Conservation (phyloP, 2,797 vertebrate genomes). For the Borostomias antarcticus region DNA sequence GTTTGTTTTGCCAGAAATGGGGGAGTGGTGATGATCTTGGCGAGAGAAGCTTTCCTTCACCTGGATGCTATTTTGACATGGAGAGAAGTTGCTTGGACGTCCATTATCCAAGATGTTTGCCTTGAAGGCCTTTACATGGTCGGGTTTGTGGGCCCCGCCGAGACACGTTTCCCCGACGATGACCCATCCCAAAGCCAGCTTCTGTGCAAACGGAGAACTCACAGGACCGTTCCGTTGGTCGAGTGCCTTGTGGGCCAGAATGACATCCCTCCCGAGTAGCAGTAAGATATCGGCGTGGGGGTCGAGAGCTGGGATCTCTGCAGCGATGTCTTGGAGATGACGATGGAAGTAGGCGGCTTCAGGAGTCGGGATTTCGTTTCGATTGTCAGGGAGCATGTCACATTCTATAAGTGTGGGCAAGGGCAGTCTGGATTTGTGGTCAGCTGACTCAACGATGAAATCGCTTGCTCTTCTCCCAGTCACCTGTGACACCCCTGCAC, state of each 20-base stretch:
- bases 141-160: no score
- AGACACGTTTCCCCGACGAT: no score
- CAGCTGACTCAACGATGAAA: not conserved
- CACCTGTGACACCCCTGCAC: not conserved
- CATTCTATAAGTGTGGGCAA: constrained; percentile 9
- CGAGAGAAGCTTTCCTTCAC: no score
- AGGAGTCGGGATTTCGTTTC: not conserved
- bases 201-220: constrained; percentile 14
- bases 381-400: constrained; percentile 5
- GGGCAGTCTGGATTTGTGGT: not conserved
- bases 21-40: no score
- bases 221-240: not conserved
- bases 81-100: no score
- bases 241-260: constrained; percentile 3
- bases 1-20: no score
- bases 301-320: constrained; percentile 1
- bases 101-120: no score
- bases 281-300: constrained; percentile 7
- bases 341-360: not conserved
- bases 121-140: no score
- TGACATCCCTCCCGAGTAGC: constrained; percentile 14
- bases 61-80: no score
- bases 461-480: not conserved
- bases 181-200: no score
- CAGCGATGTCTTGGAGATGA: constrained; percentile 1